A percentile compares a stretch with the other conserved stretches of the same genome.
phyloP scores from a whole-genome alignment of 1,140 invertebrate species.

The Aphaenogaster rudis region DNA sequence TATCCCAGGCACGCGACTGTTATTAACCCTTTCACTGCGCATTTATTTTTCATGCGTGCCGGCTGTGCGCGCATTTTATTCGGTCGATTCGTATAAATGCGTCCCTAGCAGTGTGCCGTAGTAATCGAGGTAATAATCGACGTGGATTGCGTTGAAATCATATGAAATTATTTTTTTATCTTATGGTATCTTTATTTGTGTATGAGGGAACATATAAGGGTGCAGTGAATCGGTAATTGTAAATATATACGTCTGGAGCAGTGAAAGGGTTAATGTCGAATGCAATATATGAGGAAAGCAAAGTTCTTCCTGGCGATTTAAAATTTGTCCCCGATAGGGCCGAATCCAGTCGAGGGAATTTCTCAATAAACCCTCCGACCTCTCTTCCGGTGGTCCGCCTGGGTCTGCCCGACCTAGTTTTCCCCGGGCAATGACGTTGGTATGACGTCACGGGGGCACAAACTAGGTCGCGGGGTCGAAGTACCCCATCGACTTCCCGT shows the following conservation, averaged over 20 bases:
- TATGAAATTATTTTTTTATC: no score
- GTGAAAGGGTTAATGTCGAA: constrained; percentile 8
- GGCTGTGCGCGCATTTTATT: no score
- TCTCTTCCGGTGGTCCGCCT: constrained; percentile 73
- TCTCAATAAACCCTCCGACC: constrained; percentile 79
- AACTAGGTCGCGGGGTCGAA: constrained; percentile 81
- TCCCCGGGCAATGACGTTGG: constrained; percentile 83
- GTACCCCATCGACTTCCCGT: constrained; percentile 75
- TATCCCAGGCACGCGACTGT: neutral
- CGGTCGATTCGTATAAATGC: no score
- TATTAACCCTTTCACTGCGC: neutral
- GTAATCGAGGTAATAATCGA: no score
- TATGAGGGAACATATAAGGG: no score
- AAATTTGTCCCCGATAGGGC: constrained; percentile 53
- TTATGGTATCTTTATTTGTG: no score
- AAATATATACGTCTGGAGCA: no score
- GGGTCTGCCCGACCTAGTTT: constrained; percentile 80
- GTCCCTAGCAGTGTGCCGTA: no score
- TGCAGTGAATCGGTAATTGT: no score
- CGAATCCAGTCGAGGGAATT: constrained; percentile 71
- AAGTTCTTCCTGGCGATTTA: constrained; percentile 42
- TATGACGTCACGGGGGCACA: constrained; percentile 79
- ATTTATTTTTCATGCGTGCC: no score
- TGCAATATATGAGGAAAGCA: constrained; percentile 13
- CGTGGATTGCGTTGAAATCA: no score